Percentiles rank a stretch among this genome's conserved stretches.
phyloP scores from a whole-genome alignment of 1,140 invertebrate species.

The Aphelenchoides fujianensis region DNA sequence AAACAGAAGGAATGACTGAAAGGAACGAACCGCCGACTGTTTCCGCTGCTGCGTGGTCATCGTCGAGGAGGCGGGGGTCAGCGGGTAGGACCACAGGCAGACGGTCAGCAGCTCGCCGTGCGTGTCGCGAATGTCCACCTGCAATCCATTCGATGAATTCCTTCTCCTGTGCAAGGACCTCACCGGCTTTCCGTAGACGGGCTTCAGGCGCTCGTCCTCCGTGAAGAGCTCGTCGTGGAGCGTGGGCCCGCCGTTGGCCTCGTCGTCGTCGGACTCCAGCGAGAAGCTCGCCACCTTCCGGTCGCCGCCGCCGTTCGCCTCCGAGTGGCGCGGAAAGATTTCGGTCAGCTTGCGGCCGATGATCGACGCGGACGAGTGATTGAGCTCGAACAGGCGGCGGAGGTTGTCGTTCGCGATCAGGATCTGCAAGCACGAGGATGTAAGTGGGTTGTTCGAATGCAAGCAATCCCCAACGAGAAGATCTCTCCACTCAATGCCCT shows the following conservation, averaged over 20 bases:
- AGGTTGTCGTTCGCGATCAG: conserved; percentile 20
- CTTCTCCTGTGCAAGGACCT: no score
- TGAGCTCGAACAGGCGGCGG: conserved; percentile 2
- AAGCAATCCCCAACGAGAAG: no score
- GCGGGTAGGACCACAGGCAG: conserved; percentile 18
- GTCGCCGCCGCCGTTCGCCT: neutral
- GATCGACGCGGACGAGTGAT: neutral
- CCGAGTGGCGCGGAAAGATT: neutral
- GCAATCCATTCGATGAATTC: neutral
- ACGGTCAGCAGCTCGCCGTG: conserved; percentile 4
- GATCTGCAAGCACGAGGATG: neutral
- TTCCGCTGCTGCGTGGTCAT: neutral
- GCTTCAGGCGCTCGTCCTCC: neutral
- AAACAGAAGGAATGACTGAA: neutral
- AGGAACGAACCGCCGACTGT: neutral
- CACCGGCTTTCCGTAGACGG: conserved; percentile 23
- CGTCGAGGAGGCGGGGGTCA: neutral
- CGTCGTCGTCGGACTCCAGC: neutral
- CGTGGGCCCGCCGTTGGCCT: neutral
- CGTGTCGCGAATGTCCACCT: conserved; percentile 13
- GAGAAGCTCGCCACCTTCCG: neutral
- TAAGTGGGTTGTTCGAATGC: no score
- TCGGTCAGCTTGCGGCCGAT: conserved; percentile 9
- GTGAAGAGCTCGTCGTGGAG: neutral
- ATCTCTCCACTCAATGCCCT: neutral